Evolutionary conservation across 2,113 vertebrate genomes (phyloP).

Genomic region (Calidris pugnax): DNA sequence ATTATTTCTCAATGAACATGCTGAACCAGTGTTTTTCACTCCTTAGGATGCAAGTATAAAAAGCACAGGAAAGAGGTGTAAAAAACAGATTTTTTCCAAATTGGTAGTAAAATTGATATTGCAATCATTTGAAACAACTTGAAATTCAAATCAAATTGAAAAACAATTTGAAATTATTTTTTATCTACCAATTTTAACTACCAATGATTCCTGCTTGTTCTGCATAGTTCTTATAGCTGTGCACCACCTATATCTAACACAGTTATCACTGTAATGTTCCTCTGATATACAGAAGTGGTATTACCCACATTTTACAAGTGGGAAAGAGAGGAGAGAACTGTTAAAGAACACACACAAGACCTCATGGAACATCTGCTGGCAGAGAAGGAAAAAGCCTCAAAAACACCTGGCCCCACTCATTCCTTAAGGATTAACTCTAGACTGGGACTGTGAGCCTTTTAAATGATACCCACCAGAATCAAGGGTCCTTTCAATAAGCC

Average conservation of each 20-base stretch:
- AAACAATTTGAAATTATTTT: not conserved
- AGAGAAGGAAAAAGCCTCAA: not conserved
- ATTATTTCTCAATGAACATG: not conserved
- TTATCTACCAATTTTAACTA: not conserved
- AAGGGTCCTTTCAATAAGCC: not conserved
- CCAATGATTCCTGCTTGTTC: not conserved
- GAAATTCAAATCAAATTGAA: too few relatives aligned
- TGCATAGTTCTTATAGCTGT: not conserved
- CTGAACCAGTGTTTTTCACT: not conserved
- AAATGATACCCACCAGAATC: not conserved
- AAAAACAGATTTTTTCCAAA: not conserved
- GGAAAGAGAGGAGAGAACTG: not conserved
- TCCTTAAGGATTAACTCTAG: not conserved
- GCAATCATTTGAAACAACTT: not conserved
- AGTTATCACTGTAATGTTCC: not conserved
- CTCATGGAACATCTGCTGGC: not conserved
- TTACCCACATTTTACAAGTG: not conserved
- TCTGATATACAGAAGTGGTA: not conserved
- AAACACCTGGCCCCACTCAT: not conserved
- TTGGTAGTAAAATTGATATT: not conserved
- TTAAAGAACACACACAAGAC: not conserved
- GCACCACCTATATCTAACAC: not conserved
- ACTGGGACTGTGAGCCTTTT: not conserved
- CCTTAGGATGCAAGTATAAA: not conserved
- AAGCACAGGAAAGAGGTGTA: not conserved